A percentile compares a stretch with the other conserved stretches of the same genome.
phyloP scores from a whole-genome alignment of 2,797 vertebrate genomes.

The Epinephelus awoara region DNA sequence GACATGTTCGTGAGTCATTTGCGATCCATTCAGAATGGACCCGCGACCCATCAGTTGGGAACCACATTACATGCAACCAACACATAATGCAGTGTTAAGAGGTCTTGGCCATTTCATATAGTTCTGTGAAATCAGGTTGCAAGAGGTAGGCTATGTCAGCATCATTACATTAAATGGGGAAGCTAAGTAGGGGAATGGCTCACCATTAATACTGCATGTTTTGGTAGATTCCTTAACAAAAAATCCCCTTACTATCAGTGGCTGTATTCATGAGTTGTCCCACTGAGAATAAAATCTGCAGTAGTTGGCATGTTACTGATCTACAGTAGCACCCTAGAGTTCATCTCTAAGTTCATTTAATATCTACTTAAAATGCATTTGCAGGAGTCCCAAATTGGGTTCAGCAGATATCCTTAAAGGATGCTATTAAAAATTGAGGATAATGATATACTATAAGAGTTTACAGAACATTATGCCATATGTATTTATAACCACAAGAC shows the following conservation, averaged over 20 bases:
- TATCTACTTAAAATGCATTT: conserved; percentile 1
- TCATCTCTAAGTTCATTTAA: neutral
- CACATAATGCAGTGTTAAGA: no score
- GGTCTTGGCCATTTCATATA: no score
- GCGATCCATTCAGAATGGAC: no score
- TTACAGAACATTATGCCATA: conserved; percentile 3
- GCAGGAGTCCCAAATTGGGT: neutral
- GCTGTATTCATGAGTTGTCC: neutral
- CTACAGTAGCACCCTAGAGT: neutral
- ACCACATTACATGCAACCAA: no score
- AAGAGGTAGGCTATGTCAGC: neutral
- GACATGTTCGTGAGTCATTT: no score
- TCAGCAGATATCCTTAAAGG: conserved; percentile 8
- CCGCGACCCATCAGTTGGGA: no score
- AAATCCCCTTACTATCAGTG: neutral
- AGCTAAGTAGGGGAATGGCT: no score
- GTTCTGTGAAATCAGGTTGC: no score
- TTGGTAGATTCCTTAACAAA: neutral
- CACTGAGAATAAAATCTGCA: neutral
- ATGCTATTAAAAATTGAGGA: conserved; percentile 7
- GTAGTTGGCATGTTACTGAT: neutral
- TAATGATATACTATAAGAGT: conserved; percentile 6
- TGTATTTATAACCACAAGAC: conserved; percentile 8
- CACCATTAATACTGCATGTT: conserved; percentile 2
- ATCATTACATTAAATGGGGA: neutral